A percentile compares a stretch with the other conserved stretches of the same genome.
Evolutionary conservation across 2,888 invertebrate species (phyloP).

Genomic region (Catocala fraxini): DNA sequence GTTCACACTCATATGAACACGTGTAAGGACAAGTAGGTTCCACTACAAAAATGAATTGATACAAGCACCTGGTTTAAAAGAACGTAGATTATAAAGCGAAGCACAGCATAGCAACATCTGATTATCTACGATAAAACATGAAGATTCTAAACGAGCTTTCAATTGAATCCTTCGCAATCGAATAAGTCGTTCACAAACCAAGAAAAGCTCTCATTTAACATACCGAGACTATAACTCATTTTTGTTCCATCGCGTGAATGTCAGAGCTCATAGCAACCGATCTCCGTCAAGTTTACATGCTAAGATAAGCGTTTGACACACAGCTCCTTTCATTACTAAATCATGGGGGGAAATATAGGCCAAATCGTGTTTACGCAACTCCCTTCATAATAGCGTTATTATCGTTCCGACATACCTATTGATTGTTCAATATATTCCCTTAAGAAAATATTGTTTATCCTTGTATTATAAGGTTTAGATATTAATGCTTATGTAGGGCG

Average conservation of each 20-base stretch:
- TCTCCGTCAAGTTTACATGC: conserved; percentile 25
- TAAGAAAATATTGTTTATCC: conserved; percentile 6
- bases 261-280: conserved; percentile 24
- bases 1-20: too few species aligned
- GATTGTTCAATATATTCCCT: conserved; percentile 6
- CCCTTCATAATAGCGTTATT: conserved; percentile 21
- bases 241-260: conserved; percentile 18
- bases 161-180: conserved; percentile 1
- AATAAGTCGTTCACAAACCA: neutral
- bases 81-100: too few species aligned
- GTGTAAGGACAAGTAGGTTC: too few species aligned
- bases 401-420: conserved; percentile 13
- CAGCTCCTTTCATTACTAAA: conserved; percentile 30
- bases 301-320: conserved; percentile 40
- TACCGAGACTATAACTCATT: conserved; percentile 10
- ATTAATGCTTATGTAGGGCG: neutral
- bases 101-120: too few species aligned
- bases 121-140: too few species aligned
- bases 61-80: too few species aligned
- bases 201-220: conserved; percentile 6
- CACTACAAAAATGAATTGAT: too few species aligned
- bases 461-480: neutral
- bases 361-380: conserved; percentile 23
- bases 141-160: neutral
- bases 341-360: conserved; percentile 30